Base-by-base conservation (phyloP, 2,797 vertebrate species). In the Melanotaenia parkinsoni region DNA sequence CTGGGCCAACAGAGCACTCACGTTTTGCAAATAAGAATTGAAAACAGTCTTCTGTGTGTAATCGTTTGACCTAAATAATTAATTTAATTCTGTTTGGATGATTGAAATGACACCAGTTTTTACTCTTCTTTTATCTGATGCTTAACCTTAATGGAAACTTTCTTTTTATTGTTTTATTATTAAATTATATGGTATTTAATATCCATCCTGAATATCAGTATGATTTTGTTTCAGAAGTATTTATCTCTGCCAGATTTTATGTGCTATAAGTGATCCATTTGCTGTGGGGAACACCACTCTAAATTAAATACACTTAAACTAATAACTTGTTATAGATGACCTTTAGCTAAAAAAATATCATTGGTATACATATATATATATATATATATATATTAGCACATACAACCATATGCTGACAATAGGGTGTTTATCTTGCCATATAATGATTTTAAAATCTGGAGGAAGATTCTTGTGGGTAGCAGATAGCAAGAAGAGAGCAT, bases 51-150 rank as follows among this genome's bases (percentile, higher is more conserved):
- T 73, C 30, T 38, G 33, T 53, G 64, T 40, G 75, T 84, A 82
- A 86, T 90, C 88, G 88, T 73, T 73, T 51, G 53, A 79, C 62
- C 83, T 58, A 72, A 70, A 76, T 76, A 64, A 86, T 84, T 80
- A 8, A 69, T 79, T 71, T 70, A 51, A 32, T 65, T 47, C 40
- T 40, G 6, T 68, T 53, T 50, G 2, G 20, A 13, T 37, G 1
- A 6, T 67, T 60, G 58, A 64, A 66, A 58, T 53, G 47, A 62
- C 32, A 40, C 4, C 1, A 32, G 62, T 64, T 56, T 51, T 62
- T 7, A 40, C 12, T 32, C 24, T 30, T 56, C 6, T 20, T 64
- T 76, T 50, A 61, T 8, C 24, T 9, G 51, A 74, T 24, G 18
- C 38, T 66, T 28, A 30, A 73, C 61, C 9, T 9, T 7, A 4